Base-by-base conservation (phyloP, 2,113 vertebrate species). In the Cyanocitta stelleri region DNA sequence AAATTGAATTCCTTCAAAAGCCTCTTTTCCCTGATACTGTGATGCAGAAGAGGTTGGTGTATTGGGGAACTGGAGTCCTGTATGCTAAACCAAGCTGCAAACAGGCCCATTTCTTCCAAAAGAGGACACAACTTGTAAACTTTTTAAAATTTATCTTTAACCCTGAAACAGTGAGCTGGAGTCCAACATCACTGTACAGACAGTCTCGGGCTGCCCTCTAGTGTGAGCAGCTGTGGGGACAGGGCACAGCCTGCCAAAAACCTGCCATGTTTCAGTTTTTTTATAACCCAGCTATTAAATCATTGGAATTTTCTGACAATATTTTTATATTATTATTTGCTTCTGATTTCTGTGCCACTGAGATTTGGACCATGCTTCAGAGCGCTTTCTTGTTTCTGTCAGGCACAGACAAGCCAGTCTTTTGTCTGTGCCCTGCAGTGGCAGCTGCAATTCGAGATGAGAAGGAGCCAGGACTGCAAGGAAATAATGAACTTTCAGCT, bases 131-230 rank as follows among this genome's bases (percentile, higher is more conserved):
- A 35, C 41, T 62, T 46, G 41, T 61, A n/a, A 72, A 44, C 11
- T 37, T 62, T 37, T 44, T 26, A 4, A 0, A 27, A 33, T n/a
- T 12, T 39, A 11, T 27, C n/a, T 66, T 67, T 68, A 8, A 48
- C 37, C 43, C 17, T 10, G 26, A 44, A 59, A 16, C n/a, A 39
- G 41, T 29, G 56, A 63, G 32, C 18, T 49, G 41, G 33, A 63
- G 4, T 56, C 56, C 37, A 77, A 17, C 15, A 63, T 35, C 63
- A 37, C 48, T 13, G 32, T 23, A 69, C 41, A 78, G 39, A 48
- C 56, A n/a, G 69, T 87, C 78, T 82, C 37, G 10, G 21, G 44
- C 80, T 96, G 97, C 95, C 97, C 96, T 94, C 98, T 96, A 52
- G 83, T 44, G 97, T n/a, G 41, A 48, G 21, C 49, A 41, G 43